Evolutionary conservation across 2,797 vertebrate species (phyloP).

Genomic region (Champsocephalus esox): DNA sequence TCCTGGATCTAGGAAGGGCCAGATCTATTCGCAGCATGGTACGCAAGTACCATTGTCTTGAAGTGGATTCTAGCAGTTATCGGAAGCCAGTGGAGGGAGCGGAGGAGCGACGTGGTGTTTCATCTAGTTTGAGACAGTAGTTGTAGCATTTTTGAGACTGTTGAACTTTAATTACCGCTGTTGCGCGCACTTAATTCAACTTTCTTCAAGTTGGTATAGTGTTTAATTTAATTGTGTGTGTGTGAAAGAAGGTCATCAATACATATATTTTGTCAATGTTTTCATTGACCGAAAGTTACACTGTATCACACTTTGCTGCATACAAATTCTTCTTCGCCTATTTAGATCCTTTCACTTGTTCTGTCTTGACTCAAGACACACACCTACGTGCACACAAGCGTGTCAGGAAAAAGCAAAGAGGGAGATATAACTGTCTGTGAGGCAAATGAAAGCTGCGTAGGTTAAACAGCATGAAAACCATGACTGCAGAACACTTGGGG

Average conservation of each 20-base stretch:
- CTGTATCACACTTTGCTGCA: neutral
- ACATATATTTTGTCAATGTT: neutral
- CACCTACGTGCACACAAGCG: neutral
- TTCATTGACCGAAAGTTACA: neutral
- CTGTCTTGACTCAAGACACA: slow-evolving; percentile 2
- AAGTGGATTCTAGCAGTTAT: no score
- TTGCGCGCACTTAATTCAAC: neutral
- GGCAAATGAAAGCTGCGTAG: slow-evolving; percentile 28
- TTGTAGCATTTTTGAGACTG: no score
- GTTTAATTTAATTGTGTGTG: no score
- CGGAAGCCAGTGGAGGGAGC: no score
- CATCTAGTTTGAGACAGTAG: no score
- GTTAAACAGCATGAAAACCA: slow-evolving; percentile 3
- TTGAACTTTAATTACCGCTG: no score
- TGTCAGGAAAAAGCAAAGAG: slow-evolving; percentile 5
- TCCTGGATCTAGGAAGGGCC: no score
- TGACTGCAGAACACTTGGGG: slow-evolving; percentile 35
- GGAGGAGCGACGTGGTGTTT: no score
- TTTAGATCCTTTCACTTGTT: neutral
- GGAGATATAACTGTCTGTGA: slow-evolving; percentile 14
- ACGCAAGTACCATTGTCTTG: no score
- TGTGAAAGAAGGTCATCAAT: neutral
- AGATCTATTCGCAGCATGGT: no score
- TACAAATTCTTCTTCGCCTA: neutral
- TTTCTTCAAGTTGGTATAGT: no score